Conservation (phyloP, 2,797 vertebrate species). For the Tamandua tetradactyla region DNA sequence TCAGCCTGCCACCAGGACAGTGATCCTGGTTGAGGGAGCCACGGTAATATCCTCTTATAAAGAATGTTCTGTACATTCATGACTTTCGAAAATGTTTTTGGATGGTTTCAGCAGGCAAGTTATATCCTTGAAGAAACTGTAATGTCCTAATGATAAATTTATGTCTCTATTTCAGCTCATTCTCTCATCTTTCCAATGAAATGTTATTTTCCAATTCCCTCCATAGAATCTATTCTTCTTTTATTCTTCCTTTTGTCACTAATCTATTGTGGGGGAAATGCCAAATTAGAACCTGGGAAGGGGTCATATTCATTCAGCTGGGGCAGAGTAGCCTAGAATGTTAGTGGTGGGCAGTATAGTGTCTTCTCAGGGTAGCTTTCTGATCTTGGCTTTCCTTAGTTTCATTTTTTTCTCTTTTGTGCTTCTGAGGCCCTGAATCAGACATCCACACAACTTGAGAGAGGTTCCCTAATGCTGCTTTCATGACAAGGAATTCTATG, state of each 20-base stretch:
- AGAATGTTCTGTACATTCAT: neutral
- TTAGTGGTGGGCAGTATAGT: neutral
- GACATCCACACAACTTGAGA: neutral
- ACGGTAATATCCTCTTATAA: neutral
- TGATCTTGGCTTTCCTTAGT: neutral
- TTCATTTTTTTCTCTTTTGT: neutral
- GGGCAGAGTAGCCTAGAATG: neutral
- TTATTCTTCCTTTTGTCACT: neutral
- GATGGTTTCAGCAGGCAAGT: neutral
- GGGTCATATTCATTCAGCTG: neutral
- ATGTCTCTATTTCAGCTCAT: neutral
- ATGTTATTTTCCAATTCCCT: conserved; percentile 2
- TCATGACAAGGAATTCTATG: neutral
- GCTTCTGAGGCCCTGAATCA: neutral
- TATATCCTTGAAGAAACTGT: neutral
- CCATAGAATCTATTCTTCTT: neutral
- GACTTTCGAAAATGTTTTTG: conserved; percentile 35
- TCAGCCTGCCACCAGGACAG: neutral
- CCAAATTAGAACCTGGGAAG: neutral
- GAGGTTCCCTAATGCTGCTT: neutral
- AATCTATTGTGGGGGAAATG: neutral
- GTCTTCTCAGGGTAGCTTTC: neutral
- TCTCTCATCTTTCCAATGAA: conserved; percentile 35
- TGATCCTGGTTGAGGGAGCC: neutral
- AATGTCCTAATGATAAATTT: neutral